Conservation (phyloP, 2,888 invertebrate genomes). For the Matsumyia berberina region DNA sequence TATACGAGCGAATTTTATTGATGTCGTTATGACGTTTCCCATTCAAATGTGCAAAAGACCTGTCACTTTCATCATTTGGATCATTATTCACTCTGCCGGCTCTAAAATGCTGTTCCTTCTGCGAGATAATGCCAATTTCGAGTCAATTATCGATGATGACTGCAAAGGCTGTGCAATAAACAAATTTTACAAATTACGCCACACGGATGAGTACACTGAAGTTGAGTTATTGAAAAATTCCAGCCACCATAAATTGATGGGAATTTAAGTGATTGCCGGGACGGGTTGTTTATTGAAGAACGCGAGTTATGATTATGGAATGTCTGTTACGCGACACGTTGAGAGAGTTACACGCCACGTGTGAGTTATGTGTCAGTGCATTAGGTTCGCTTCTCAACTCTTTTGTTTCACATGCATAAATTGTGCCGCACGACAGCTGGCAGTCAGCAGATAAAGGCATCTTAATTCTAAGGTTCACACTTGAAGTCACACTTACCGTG, state of each 20-base stretch:
- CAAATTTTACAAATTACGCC: slow-evolving; percentile 58
- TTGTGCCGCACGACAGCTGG: too few relatives aligned
- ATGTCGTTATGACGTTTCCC: slow-evolving; percentile 74
- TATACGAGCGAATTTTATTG: slow-evolving; percentile 70
- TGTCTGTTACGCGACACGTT: slow-evolving; percentile 3
- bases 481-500: slow-evolving; percentile 10
- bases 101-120: slow-evolving; percentile 46
- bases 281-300: slow-evolving; percentile 38
- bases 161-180: slow-evolving; percentile 56
- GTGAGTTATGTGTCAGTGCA: background rate
- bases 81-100: slow-evolving; percentile 58
- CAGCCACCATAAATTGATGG: slow-evolving; percentile 28
- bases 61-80: slow-evolving; percentile 64
- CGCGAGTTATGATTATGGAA: slow-evolving; percentile 33
- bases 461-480: background rate
- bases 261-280: slow-evolving; percentile 42
- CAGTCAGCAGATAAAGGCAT: slow-evolving; percentile 11
- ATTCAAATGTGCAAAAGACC: slow-evolving; percentile 69
- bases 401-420: slow-evolving; percentile 49
- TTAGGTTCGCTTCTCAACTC: slow-evolving; percentile 56
- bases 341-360: background rate
- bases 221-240: slow-evolving; percentile 53
- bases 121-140: slow-evolving; percentile 69
- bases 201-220: slow-evolving; percentile 17
- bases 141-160: slow-evolving; percentile 71